Base-by-base conservation (phyloP, 2,888 invertebrate genomes). In the Caenorhabditis sp. region DNA sequence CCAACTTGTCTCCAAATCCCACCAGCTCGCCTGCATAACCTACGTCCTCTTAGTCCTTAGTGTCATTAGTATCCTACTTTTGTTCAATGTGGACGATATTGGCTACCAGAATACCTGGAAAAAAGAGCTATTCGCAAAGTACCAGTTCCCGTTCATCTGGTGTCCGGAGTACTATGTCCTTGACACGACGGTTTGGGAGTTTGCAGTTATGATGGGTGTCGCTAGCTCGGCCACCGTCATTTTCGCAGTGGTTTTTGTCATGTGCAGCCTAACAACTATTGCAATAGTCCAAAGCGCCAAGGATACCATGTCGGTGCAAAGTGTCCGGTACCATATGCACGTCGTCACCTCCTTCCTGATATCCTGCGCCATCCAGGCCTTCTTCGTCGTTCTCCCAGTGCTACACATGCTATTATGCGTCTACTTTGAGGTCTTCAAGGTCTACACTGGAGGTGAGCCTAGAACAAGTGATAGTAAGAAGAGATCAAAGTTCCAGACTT, bases 341-440 rank as follows among this genome's bases (percentile, higher is more conserved):
- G 72, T 72, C 35, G 72, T 72, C 50, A 64, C 40, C 2, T 50
- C 72, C 2, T 72, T 72, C 22, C 65, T 72, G 24, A 58, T 72
- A 32, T 72, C 72, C 2, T 72, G 72, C 15, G 72, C 56, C 18
- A 72, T 72, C 32, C 72, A 72, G 47, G 72, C 72, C 0, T 72
- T 72, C 50, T 72, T 72, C 35, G 72, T 72, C n/a, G 72, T 72
- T 8, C 72, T 72, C 2, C 72, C 72, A 35, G 65, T 72, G 8
- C 1, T 72, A 15, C 72, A 72, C 32, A 50, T 72, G 22, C 37
- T 72, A 0, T n/a, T 72, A 8, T 65, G 72, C 37, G 65, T 72
- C 22, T 72, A 72, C 24, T 72, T 58, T 13, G 72, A 72, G 32
- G 64, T 72, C 18, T 20, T 72, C 9, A 72, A 65, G 37, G 37